Base-by-base conservation (phyloP, 2,888 invertebrate species). In the Drosophila mimetica region DNA sequence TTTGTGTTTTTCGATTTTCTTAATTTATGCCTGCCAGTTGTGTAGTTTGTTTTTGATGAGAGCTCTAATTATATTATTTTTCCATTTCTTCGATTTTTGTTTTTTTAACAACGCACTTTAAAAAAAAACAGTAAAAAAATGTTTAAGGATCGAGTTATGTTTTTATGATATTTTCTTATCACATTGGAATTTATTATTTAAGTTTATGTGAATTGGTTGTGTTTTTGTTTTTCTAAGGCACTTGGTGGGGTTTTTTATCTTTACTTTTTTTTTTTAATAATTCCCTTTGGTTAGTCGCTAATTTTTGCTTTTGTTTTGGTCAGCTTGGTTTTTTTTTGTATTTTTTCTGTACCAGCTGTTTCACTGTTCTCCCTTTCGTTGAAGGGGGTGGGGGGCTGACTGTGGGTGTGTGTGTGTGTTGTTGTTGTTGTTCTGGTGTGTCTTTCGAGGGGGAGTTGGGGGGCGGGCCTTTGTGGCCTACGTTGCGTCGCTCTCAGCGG, bases 401-500 rank as follows among this genome's bases (percentile, higher is more conserved):
- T n/a, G n/a, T n/a, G n/a, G n/a, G n/a, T n/a, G 14, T 52, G 25
- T 51, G 22, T 25, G 22, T 46, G 44, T 41, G 16, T 16, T 55
- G 32, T 34, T 25, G 14, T 4, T n/a, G 9, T 39, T 46, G 30
- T 30, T 46, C 30, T 30, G 30, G 11, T 30, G 30, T 46, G 28
- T 46, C 42, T 46, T 11, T 30, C 46, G 30, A 25, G 9, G 9
- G 9, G 50, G n/a, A 11, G 30, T 11, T 11, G 50, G 50, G 55
- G 57, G 57, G 36, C 37, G 47, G 50, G 57, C 37, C 41, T 67
- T 53, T 60, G 53, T 28, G 53, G 50, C 74, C 59, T 63, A 37
- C 44, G 44, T 59, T 51, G 75, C 70, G 84, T 80, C 61, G 77
- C 77, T 75, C 77, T 81, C 82, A 74, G 73, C 79, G 82, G 79